Evolutionary conservation across 2,888 invertebrate species (phyloP).

Genomic region (Ochlodes sylvanus): DNA sequence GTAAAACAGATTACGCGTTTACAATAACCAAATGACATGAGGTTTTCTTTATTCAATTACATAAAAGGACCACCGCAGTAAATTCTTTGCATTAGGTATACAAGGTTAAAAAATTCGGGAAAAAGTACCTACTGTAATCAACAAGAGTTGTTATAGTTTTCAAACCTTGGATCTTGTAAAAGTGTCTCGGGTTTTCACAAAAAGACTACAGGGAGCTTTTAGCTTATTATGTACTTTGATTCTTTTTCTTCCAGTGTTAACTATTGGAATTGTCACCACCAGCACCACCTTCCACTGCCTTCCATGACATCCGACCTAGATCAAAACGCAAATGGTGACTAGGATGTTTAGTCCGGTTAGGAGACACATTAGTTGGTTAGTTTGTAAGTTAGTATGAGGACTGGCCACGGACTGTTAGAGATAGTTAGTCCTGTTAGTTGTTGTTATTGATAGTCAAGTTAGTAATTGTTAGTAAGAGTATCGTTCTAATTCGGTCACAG

Average conservation of each 20-base stretch:
- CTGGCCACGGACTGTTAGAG: no score
- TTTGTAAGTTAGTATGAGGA: no score
- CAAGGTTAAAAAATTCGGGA: slow-evolving; percentile 63
- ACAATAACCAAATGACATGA: slow-evolving; percentile 30
- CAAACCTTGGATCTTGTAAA: slow-evolving; percentile 24
- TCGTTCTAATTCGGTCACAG: no score
- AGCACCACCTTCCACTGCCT: no score
- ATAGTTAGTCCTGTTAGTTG: no score
- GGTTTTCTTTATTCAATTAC: slow-evolving; percentile 58
- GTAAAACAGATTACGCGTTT: slow-evolving; percentile 20
- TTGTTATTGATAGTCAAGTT: no score
- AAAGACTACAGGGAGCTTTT: not conserved
- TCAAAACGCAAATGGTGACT: no score
- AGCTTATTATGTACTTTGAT: not conserved
- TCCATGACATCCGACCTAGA: no score
- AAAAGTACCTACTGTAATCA: slow-evolving; percentile 50
- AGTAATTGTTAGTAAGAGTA: no score
- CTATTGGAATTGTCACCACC: no score
- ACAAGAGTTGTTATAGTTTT: slow-evolving; percentile 16
- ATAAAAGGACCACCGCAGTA: slow-evolving; percentile 65
- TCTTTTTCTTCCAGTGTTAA: not conserved
- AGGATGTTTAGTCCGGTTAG: no score
- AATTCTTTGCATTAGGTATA: slow-evolving; percentile 72
- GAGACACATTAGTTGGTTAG: no score
- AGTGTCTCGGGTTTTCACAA: slow-evolving; percentile 5